Evolutionary conservation across 1,140 invertebrate genomes (phyloP).

Genomic region (Drosophila guanche): DNA sequence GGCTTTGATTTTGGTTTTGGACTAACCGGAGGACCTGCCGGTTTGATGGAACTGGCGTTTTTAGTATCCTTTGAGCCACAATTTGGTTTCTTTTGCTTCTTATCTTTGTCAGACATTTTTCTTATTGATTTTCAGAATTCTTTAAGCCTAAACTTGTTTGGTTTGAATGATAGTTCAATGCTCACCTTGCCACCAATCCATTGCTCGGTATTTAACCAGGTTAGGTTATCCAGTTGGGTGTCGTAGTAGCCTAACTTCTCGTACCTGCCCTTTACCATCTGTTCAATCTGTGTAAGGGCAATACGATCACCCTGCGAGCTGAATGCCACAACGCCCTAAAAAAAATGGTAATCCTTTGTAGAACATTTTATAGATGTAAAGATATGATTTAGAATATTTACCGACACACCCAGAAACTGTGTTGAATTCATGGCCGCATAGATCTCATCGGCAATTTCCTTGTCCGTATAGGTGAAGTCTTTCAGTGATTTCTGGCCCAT

Average conservation of each 20-base stretch:
- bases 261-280: slow-evolving; percentile 97
- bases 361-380: too few species aligned
- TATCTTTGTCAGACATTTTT: slow-evolving; percentile 36
- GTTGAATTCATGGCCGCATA: slow-evolving; percentile 99
- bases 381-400: slow-evolving; percentile 85
- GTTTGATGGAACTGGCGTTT: background rate
- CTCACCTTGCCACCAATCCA: slow-evolving; percentile 90
- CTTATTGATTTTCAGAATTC: too few species aligned
- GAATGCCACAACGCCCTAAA: slow-evolving; percentile 95
- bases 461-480: slow-evolving; percentile 98
- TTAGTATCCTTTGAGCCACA: background rate
- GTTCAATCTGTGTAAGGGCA: slow-evolving; percentile 99
- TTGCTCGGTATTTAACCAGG: slow-evolving; percentile 94
- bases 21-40: background rate
- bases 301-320: slow-evolving; percentile 99
- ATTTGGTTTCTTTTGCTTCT: background rate
- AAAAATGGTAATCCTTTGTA: background rate
- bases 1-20: background rate
- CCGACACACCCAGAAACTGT: slow-evolving; percentile 98
- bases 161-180: slow-evolving; percentile 7
- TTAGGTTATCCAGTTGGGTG: slow-evolving; percentile 96
- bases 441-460: slow-evolving; percentile 96
- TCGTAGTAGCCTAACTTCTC: slow-evolving; percentile 98
- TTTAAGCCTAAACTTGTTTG: background rate
- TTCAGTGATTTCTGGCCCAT: slow-evolving; percentile 92